A percentile compares a stretch with the other conserved stretches of the same genome.
These are phyloP conservation scores for Acrossocheilus wenchowensis DNA, from an alignment of 2,797 vertebrate species.

Conservation along the genomic window DNA sequence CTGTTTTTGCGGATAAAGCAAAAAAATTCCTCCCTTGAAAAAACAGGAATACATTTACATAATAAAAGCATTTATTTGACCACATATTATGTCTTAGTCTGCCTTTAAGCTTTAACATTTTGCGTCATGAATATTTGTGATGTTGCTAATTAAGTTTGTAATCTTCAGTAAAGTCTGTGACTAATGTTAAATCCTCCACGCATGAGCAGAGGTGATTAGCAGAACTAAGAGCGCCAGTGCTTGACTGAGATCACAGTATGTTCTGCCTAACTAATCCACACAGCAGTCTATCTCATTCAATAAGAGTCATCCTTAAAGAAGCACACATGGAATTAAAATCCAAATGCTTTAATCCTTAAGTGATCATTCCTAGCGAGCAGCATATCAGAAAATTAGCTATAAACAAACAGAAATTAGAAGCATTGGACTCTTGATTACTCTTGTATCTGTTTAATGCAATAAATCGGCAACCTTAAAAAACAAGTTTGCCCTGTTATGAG, in stretches of 20 bases:
- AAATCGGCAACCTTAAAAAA: neutral
- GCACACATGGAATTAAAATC: neutral
- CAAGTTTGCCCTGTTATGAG: neutral
- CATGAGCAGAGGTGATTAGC: neutral
- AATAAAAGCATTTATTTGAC: conserved; percentile 25
- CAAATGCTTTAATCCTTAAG: conserved; percentile 17
- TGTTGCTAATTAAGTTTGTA: neutral
- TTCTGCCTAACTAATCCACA: conserved; percentile 49
- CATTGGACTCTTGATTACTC: neutral
- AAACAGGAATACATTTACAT: neutral
- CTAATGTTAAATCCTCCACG: neutral
- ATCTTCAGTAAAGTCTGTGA: neutral
- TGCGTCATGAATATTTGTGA: neutral
- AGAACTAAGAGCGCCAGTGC: neutral
- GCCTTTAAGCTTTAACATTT: neutral
- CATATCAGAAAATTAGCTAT: neutral
- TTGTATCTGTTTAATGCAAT: neutral
- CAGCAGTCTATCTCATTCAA: conserved; percentile 51
- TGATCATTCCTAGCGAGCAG: neutral
- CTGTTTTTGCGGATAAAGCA: neutral
- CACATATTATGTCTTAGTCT: neutral
- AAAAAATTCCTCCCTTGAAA: no score
- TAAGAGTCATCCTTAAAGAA: conserved; percentile 26
- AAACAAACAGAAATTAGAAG: neutral
- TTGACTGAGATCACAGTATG: conserved; percentile 31